These are phyloP conservation scores for Natator depressus DNA, from an alignment of 2,113 vertebrate genomes.

Conservation along the genomic window DNA sequence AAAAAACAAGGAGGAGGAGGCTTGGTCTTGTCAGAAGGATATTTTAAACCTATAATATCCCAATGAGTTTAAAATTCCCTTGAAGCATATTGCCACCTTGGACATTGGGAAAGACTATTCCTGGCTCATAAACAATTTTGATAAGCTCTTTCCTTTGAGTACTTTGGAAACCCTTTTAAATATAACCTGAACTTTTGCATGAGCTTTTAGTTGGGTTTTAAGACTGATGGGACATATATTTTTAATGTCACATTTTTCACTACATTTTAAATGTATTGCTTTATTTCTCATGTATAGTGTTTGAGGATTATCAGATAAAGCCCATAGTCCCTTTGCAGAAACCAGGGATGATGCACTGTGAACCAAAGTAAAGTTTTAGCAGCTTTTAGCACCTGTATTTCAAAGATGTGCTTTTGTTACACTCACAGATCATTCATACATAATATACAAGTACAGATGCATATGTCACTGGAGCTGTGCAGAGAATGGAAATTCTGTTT, in stretches of 20 bases:
- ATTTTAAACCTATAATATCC: background rate
- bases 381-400: background rate
- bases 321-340: background rate
- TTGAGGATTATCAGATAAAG: background rate
- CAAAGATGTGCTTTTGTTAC: background rate
- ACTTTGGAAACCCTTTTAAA: background rate
- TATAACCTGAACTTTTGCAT: background rate
- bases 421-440: background rate
- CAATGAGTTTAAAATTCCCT: background rate
- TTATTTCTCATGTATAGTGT: background rate
- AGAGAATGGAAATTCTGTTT: background rate
- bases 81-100: background rate
- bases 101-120: background rate
- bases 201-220: background rate
- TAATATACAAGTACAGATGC: rapidly evolving
- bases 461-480: background rate
- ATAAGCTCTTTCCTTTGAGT: background rate
- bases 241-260: background rate
- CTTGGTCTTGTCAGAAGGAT: background rate
- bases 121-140: background rate
- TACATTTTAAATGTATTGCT: background rate
- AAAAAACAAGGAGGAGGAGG: background rate
- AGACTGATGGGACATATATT: background rate
- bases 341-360: background rate
- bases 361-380: background rate